Evolutionary conservation across 2,888 invertebrate genomes (phyloP).

Genomic region (Machimus rusticus): DNA sequence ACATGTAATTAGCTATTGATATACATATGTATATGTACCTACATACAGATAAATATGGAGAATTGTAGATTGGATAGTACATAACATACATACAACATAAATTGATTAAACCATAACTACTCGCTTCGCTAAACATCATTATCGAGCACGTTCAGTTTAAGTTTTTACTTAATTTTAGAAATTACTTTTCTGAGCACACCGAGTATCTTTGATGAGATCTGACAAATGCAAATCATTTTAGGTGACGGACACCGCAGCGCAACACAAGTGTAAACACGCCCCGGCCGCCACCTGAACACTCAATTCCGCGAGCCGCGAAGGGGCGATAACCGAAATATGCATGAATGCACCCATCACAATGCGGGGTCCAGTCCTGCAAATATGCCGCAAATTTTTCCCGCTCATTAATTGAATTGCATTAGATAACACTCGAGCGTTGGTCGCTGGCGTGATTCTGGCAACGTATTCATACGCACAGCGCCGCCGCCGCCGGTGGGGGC

Average conservation of each 20-base stretch:
- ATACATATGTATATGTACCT: no score
- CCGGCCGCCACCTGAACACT: not conserved
- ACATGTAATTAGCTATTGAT: no score
- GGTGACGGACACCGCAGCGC: not conserved
- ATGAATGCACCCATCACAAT: conserved; percentile 7
- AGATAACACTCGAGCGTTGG: conserved; percentile 40
- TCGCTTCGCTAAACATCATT: not conserved
- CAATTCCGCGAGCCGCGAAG: not conserved
- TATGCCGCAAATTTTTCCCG: conserved; percentile 42
- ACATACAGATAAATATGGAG: no score
- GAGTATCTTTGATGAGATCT: not conserved
- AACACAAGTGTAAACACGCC: not conserved
- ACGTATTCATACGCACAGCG: conserved; percentile 10
- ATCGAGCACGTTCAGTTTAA: not conserved
- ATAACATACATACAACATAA: no score
- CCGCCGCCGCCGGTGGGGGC: not conserved
- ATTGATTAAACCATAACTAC: not conserved
- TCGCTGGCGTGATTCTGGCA: conserved; percentile 6
- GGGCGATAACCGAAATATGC: conserved; percentile 15
- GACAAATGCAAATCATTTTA: not conserved
- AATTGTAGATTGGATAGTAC: no score
- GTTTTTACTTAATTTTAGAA: not conserved
- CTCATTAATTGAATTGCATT: conserved; percentile 47
- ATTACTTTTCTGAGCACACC: not conserved
- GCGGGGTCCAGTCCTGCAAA: not conserved